Conservation (phyloP, 2,797 vertebrate species). For the Pristis pectinata region DNA sequence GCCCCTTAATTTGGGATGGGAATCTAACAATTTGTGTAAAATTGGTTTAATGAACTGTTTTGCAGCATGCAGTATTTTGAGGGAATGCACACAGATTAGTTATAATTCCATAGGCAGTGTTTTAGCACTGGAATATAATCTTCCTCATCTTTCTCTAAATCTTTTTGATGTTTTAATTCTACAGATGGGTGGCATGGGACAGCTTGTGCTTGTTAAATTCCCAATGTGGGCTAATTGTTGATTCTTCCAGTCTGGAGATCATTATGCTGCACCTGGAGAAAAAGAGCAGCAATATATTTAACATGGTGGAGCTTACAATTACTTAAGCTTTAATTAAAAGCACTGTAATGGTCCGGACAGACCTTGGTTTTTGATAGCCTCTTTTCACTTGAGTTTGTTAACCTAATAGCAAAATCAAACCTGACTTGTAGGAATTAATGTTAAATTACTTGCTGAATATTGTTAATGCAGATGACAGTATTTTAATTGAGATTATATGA, state of each 20-base stretch:
- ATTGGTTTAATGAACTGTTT: not conserved
- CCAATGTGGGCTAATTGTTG: not conserved
- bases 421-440: not conserved
- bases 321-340: not conserved
- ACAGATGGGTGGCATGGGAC: not conserved
- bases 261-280: not conserved
- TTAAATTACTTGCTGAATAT: not conserved
- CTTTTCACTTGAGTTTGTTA: not conserved
- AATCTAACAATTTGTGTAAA: slow-evolving; percentile 13
- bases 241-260: not conserved
- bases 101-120: no score
- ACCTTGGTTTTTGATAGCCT: not conserved
- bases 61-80: not conserved
- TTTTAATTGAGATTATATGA: not conserved
- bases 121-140: not conserved
- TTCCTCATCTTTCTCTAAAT: not conserved
- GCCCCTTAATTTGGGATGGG: not conserved
- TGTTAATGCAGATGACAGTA: not conserved
- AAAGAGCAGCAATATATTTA: not conserved
- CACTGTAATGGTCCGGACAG: not conserved
- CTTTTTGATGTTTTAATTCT: not conserved
- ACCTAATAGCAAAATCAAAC: not conserved
- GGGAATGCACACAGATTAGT: not conserved
- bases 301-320: not conserved
- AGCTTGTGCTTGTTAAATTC: not conserved